These are phyloP conservation scores for Cydia fagiglandana DNA, from an alignment of 1,140 invertebrate genomes.

Conservation along the genomic window DNA sequence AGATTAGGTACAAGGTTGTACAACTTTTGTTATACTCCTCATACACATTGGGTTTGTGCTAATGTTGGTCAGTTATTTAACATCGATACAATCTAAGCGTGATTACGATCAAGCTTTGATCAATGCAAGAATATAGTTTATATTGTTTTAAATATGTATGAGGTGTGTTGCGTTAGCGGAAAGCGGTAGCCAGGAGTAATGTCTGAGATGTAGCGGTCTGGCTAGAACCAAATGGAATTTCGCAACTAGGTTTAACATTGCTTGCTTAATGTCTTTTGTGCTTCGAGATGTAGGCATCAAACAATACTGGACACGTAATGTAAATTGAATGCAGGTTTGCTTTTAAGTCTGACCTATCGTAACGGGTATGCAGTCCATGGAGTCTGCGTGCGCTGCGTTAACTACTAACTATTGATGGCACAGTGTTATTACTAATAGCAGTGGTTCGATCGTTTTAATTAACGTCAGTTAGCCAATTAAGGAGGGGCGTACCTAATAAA, in stretches of 20 bases:
- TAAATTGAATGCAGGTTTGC: neutral
- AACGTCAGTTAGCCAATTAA: no score
- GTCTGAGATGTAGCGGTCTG: slow-evolving; percentile 4
- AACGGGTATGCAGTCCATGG: neutral
- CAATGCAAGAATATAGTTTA: slow-evolving; percentile 19
- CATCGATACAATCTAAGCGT: slow-evolving; percentile 11
- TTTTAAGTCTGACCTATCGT: neutral
- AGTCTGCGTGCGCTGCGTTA: slow-evolving; percentile 11
- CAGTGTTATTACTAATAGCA: slow-evolving; percentile 10
- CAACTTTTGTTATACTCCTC: neutral
- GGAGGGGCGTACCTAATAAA: no score
- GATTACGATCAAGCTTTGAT: slow-evolving; percentile 25
- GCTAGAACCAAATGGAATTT: neutral
- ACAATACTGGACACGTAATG: neutral
- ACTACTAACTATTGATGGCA: neutral
- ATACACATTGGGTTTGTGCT: neutral
- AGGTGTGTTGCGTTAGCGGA: slow-evolving; percentile 24
- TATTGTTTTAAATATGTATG: slow-evolving; percentile 30
- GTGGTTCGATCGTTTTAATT: neutral
- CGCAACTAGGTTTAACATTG: neutral
- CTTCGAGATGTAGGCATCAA: neutral
- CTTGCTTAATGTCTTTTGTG: slow-evolving; percentile 3
- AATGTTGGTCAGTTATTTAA: slow-evolving; percentile 5
- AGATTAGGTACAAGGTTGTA: neutral
- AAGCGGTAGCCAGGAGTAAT: slow-evolving; percentile 25